Evolutionary conservation across 1,140 invertebrate genomes (phyloP), one percentile per base, ranked within the genome.

Genomic region (Glossosoma conforme): DNA sequence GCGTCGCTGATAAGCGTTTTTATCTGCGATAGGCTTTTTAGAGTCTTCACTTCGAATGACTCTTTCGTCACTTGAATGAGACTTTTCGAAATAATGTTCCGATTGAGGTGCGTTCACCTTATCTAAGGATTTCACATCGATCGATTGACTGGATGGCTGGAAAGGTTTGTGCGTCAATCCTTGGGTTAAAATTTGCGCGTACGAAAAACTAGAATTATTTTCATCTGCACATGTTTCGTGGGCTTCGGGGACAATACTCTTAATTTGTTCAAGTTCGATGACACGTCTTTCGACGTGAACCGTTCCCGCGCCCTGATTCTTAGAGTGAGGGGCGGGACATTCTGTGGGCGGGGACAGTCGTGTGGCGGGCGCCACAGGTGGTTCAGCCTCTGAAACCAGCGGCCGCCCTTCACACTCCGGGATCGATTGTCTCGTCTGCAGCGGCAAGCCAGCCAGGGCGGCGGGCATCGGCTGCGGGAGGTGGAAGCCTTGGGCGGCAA

Each of bases 151-250:
- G 76, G 77, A 79, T 78, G 76, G 76, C 77, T 78, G 77, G 65
- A 67, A 58, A 55, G 63, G 59, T 61, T 69, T 70, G 54, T 65
- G 61, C 63, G 56, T 69, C 28, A 86, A 73, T 2, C 84, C 84
- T 52, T 85, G 78, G 2, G 83, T 80, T 53, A 87, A 72, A 60
- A 86, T 84, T 67, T 85, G 82, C 13, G 84, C 84, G 65, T 86
- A 87, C 1, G 84, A 86, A 51, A 82, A 75, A 33, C 74, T 71
- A 37, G 71, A 64, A 9, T 54, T 59, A 37, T 63, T 65, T 8
- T 15, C 51, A 18, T 70, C 62, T 6, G 19, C 15, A 17, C 9
- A 24, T 20, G 33, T 35, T 40, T 37, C 21, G 10, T 17, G 10
- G 1, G 28, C 13, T 46, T 42, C 37, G 6, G 4, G 2, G 40